Evolutionary conservation across 2,113 vertebrate genomes (phyloP), one percentile per base, ranked within the genome.

Genomic region (Pampusana beccarii): DNA sequence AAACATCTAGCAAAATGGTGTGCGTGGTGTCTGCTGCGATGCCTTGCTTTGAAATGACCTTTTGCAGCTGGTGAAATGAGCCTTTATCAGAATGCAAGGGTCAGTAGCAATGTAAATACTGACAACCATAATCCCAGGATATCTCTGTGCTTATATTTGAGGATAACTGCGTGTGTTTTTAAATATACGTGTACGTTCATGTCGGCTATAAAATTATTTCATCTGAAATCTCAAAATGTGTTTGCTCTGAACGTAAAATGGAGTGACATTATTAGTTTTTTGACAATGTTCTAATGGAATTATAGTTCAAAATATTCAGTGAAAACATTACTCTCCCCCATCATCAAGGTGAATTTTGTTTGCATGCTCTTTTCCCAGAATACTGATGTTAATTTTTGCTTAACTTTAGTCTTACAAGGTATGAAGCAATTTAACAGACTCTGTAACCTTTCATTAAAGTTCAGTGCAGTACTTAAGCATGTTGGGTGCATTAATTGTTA

Each of bases 401-500:
- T 97, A 97, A 98, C 97, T 97, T 98, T 97, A 97, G 95, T 97
- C 96, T 96, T 97, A 97, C 89, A 64, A 97, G 97, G 91, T 97
- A 95, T 75, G 95, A 98, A 98, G 97, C 96, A 97, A 97, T 97
- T 98, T 98, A 98, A 97, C 96, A 97, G 94, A 97, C 96, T 97
- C 54, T 9, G 97, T 98, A 98, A 98, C 97, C 98, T 98, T 98
- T 97, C 97, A 98, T 98, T 98, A 98, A 97, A 97, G 97, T 97
- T 98, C 96, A 98, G 96, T 88, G 94, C 95, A 78, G 92, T 98
- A 95, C 97, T 98, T 97, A 98, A 97, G 96, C 95, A 53, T 97
- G 97, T 97, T 86, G 96, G 97, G 93, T 96, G 97, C 96, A 96
- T 98, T 98, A 98, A 98, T 98, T 98, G 97, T 97, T 98, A 96